Evolutionary conservation across 2,113 vertebrate genomes (phyloP).

Genomic region (Cyprinus carpio): DNA sequence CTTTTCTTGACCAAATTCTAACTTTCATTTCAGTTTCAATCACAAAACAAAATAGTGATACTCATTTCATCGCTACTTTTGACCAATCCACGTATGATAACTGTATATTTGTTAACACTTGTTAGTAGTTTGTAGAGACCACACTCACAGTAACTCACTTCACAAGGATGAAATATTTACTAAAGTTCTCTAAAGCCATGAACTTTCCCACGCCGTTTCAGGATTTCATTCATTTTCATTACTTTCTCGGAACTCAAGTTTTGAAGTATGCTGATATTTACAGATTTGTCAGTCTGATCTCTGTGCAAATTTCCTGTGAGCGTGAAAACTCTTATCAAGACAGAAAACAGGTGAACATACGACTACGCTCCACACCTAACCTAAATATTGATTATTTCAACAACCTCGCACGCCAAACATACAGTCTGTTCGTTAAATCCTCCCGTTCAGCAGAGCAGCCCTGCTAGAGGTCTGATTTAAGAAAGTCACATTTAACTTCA

Average conservation of each 20-base stretch:
- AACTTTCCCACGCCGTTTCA: neutral
- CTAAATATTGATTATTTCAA: neutral
- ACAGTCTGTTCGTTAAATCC: neutral
- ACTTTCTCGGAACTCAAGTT: neutral
- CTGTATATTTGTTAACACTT: neutral
- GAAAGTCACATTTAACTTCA: neutral
- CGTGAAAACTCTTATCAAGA: neutral
- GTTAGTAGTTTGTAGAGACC: neutral
- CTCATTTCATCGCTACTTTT: neutral
- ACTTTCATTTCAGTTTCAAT: no score
- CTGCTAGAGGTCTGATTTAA: neutral
- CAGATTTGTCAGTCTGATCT: neutral
- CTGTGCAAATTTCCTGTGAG: neutral
- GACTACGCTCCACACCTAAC: no score
- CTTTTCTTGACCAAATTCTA: no score
- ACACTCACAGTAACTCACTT: neutral
- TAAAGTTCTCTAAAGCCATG: neutral
- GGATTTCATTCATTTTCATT: neutral
- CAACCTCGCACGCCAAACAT: no score
- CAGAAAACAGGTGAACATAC: no score
- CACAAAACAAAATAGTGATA: no score
- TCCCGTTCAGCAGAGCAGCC: no score
- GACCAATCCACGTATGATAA: neutral
- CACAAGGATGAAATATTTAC: neutral
- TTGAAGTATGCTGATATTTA: neutral